These are phyloP conservation scores for Eidolon helvum DNA, from an alignment of 2,113 vertebrate species.

Conservation along the genomic window DNA sequence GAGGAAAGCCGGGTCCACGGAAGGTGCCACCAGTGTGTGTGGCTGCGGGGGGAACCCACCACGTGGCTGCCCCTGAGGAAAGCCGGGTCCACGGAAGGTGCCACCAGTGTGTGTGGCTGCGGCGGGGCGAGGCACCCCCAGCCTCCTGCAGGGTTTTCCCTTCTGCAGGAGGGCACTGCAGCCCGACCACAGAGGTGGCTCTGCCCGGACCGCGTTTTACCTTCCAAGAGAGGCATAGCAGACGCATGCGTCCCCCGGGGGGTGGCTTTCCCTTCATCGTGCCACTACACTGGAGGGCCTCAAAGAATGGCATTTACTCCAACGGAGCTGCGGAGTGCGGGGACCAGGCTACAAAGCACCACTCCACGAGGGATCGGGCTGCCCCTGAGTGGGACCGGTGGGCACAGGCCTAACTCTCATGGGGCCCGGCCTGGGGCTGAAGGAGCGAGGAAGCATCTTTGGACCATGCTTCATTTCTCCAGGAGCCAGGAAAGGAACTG, in stretches of 20 bases:
- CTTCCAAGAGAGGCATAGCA: not conserved
- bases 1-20: not conserved
- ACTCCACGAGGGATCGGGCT: not conserved
- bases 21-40: not conserved
- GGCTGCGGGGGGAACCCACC: not conserved
- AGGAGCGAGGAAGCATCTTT: not conserved
- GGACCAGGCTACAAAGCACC: not conserved
- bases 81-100: not conserved
- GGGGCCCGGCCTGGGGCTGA: not conserved
- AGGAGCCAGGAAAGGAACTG: not conserved
- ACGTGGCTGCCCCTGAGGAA: not conserved
- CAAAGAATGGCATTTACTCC: not conserved
- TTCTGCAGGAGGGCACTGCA: not conserved
- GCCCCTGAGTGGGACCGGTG: rapidly evolving
- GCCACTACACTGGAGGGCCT: not conserved
- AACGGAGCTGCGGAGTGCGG: rapidly evolving
- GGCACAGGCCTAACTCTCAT: not conserved
- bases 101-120: not conserved
- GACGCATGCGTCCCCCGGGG: rapidly evolving
- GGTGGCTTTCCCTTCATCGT: not conserved
- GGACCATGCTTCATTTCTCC: not conserved
- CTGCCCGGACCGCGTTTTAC: not conserved
- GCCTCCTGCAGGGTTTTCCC: not conserved
- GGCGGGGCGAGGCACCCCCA: not conserved
- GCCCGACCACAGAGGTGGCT: not conserved